Evolutionary conservation across 2,888 invertebrate species (phyloP).

Genomic region (Gastrophysa polygoni): DNA sequence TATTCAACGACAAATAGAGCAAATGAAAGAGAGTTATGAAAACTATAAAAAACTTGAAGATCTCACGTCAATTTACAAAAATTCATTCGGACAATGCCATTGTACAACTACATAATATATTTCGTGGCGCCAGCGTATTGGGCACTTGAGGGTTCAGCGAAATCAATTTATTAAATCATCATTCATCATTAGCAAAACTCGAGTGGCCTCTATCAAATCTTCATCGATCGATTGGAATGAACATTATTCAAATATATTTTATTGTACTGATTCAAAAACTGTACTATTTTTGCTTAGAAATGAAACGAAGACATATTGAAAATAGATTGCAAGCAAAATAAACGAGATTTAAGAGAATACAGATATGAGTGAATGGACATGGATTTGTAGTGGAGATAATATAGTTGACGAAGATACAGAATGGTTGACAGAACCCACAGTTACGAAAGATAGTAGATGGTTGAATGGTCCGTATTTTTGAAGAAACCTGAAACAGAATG

Average conservation of each 20-base stretch:
- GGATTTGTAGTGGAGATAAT: background rate
- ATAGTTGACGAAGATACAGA: background rate
- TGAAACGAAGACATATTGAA: background rate
- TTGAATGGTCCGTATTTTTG: background rate
- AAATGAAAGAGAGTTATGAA: background rate
- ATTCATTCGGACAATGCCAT: background rate
- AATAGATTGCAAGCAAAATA: background rate
- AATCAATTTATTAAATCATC: background rate
- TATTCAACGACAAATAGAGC: background rate
- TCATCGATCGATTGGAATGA: slow-evolving; percentile 13
- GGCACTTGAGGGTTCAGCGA: background rate
- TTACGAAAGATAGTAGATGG: background rate
- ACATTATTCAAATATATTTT: background rate
- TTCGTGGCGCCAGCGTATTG: background rate
- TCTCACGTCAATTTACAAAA: background rate
- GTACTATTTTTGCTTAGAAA: slow-evolving; percentile 6
- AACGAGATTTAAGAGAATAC: background rate
- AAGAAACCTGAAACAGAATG: background rate
- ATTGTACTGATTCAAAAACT: slow-evolving; percentile 10
- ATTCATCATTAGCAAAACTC: slow-evolving; percentile 8
- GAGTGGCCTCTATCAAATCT: slow-evolving; percentile 16
- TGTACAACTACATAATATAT: slow-evolving; percentile 14
- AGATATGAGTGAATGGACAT: background rate
- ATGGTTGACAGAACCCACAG: background rate
- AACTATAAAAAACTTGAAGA: too few species aligned